A percentile compares a stretch with the other conserved stretches of the same genome.
Evolutionary conservation across 2,888 invertebrate genomes (phyloP).

Genomic region (Brachyptera putata): DNA sequence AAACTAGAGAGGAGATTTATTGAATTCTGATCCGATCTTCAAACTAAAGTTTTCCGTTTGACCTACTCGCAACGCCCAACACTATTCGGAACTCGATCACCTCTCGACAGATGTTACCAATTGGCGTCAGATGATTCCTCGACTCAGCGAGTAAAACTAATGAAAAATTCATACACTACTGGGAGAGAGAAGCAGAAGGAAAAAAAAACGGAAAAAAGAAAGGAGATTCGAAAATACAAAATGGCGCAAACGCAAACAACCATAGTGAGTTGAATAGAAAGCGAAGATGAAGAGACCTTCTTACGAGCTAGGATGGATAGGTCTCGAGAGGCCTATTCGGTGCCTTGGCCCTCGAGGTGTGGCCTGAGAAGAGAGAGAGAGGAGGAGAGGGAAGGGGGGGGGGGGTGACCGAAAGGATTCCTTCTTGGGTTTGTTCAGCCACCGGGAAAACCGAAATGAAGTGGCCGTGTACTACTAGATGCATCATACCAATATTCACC

Average conservation of each 20-base stretch:
- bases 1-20: too few species aligned
- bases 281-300: constrained; percentile 23
- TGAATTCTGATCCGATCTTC: too few species aligned
- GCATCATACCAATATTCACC: neutral
- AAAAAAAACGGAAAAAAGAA: neutral
- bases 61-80: constrained; percentile 4
- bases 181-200: neutral
- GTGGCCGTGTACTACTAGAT: too few species aligned
- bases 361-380: neutral
- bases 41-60: neutral
- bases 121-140: neutral
- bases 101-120: constrained; percentile 18
- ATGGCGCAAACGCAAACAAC: neutral
- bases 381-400: neutral
- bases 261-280: neutral
- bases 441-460: too few species aligned
- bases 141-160: constrained; percentile 18
- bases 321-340: constrained; percentile 17
- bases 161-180: constrained; percentile 17
- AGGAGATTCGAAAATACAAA: too few species aligned
- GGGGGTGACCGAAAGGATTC: constrained; percentile 5
- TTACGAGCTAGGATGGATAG: constrained; percentile 25
- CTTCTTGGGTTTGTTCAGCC: too few species aligned
- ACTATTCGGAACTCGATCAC: neutral
- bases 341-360: constrained; percentile 13